Evolutionary conservation across 1,140 invertebrate species (phyloP), one percentile per base, ranked within the genome.

Genomic region (Acromyrmex charruanus): DNA sequence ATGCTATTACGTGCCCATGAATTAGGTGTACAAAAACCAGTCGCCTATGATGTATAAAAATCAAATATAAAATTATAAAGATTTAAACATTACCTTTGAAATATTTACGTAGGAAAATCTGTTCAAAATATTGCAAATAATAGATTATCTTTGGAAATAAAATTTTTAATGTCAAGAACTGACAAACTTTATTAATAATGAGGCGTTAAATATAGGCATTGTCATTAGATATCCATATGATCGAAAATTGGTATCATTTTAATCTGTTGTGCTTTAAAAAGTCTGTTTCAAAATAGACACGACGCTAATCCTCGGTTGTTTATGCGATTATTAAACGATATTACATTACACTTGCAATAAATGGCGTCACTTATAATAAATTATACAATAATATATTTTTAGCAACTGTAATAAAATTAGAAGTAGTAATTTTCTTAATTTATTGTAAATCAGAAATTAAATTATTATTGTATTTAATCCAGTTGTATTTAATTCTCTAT

Each of bases 231-330:
- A 16, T 28, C 35, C 21, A 55, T 51, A 16, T 35, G 16, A 58
- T 10, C 14, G 25, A 31, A 44, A 28, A 7, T 5, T 5, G 63
- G 16, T 39, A 39, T 80, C 10, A n/a, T n/a, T 25, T 55, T 44
- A 55, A 80, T 69, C 4, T 55, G 3, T 6, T 18, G 9, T 28
- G 9, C 49, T 25, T 55, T n/a, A 25, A 69, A 35, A 55, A 69
- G 35, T 44, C 39, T n/a, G 18, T 80, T 69, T 21, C 53, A 14
- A 79, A 66, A 51, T 63, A 35, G 12, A 18, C 5, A 12, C 44
- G n/a, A 58, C 18, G 21, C 14, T 61, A 74, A 72, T 82, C 25
- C 18, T 9, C 31, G n/a, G 9, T 82, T 82, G 35, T 59, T 82
- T 44, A 82, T 39, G 14, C 68, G 25, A 58, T 39, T 71, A 44